A percentile compares a stretch with the other conserved stretches of the same genome.
Evolutionary conservation across 2,797 vertebrate species (phyloP).

Genomic region (Melanotaenia maccullochi): DNA sequence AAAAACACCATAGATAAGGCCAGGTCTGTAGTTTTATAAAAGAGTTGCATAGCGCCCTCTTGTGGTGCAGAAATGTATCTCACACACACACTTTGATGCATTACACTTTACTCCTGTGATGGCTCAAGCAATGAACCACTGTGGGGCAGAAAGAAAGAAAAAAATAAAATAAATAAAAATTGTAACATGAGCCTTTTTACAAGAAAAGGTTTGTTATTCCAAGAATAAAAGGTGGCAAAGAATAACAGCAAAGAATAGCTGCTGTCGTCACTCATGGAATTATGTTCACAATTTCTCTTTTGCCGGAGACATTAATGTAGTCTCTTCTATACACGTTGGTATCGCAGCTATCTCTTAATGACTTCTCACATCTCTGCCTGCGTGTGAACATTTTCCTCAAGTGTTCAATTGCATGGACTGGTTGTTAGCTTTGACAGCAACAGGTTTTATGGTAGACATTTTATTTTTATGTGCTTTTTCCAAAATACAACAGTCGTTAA

Average conservation of each 20-base stretch:
- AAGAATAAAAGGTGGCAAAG: constrained; percentile 44
- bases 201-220: constrained; percentile 34
- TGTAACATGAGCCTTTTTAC: constrained; percentile 26
- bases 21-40: background rate
- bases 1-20: background rate
- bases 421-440: background rate
- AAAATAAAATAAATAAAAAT: constrained; percentile 10
- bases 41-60: constrained; percentile 42
- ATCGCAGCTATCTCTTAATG: constrained; percentile 36
- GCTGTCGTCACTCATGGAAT: constrained; percentile 20
- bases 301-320: constrained; percentile 42
- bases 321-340: constrained; percentile 28
- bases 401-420: background rate
- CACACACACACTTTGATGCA: constrained; percentile 3
- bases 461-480: background rate
- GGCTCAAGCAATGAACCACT: constrained; percentile 9
- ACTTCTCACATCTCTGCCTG: constrained; percentile 30
- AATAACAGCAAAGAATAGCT: constrained; percentile 59
- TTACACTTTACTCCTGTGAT: constrained; percentile 16
- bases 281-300: background rate
- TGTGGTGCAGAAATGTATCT: constrained; percentile 3
- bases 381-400: background rate
- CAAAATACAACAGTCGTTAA: background rate
- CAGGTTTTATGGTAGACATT: constrained; percentile 10
- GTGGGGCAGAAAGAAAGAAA: constrained; percentile 18